phyloP scores from a whole-genome alignment of 2,113 vertebrate genomes.

The Sterrhoptilus dennistouni region DNA sequence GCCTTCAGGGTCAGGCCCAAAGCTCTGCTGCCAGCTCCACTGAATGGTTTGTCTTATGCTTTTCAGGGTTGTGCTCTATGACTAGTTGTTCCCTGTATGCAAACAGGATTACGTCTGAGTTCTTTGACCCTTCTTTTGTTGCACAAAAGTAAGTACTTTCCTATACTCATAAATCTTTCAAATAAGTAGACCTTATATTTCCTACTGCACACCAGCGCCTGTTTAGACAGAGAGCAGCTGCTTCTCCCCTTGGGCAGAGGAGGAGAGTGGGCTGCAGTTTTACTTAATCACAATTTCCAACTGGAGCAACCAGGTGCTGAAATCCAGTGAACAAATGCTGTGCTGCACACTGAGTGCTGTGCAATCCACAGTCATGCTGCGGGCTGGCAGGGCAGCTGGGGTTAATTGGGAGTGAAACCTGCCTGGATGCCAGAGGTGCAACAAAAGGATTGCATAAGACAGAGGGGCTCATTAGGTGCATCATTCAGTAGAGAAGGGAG shows the following conservation, averaged over 20 bases:
- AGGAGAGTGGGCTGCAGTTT: neutral
- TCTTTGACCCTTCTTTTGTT: constrained; percentile 84
- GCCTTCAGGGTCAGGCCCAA: constrained; percentile 1
- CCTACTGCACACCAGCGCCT: neutral
- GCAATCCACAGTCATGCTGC: neutral
- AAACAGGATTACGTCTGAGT: constrained; percentile 85
- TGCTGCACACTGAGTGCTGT: neutral
- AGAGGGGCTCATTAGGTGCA: neutral
- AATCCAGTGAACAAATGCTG: neutral
- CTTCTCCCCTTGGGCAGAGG: neutral
- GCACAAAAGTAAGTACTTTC: constrained; percentile 88
- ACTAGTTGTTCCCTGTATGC: constrained; percentile 91
- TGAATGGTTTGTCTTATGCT: constrained; percentile 20
- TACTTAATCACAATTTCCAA: neutral
- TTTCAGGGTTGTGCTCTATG: constrained; percentile 89
- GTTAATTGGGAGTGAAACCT: neutral
- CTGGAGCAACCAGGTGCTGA: neutral
- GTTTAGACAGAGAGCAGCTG: neutral
- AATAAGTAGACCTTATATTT: neutral
- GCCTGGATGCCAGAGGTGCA: neutral
- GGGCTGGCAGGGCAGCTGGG: neutral
- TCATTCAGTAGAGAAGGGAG: neutral
- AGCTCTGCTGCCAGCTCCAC: neutral
- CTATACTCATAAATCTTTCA: neutral
- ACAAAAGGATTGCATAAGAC: neutral